Evolutionary conservation across 2,797 vertebrate species (phyloP), one percentile per base, ranked within the genome.

Genomic region (Leuciscus waleckii): DNA sequence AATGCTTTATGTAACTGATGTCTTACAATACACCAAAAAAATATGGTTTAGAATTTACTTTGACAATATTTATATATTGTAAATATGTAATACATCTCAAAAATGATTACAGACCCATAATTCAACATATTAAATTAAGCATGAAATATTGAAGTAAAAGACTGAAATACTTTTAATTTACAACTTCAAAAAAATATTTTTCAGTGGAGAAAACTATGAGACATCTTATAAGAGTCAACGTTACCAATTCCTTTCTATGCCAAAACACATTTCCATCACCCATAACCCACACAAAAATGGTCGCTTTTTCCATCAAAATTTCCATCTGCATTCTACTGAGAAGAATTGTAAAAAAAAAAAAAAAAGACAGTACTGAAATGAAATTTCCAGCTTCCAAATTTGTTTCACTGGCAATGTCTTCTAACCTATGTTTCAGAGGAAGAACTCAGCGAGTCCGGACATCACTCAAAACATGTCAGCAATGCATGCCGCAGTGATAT

Each of bases 391-490:
- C 7, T 68, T n/a, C n/a, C 61, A 11, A 54, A 63, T 41, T 49
- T 32, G n/a, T 26, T 54, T 67, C 13, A 54, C 68, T 13, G 37
- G 13, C n/a, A 51, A 74, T 21, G 0, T 39, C 17, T 46, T 4
- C 51, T 54, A 65, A 69, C n/a, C 32, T 41, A 8, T 14, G 58
- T 84, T 75, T 32, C 29, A 65, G 35, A 56, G 43, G 37, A 68
- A 76, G 49, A 54, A n/a, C 43, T 79, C 84, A 51, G 77, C 65
- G 74, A 81, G 75, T 83, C 43, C 7, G 35, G 58, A 76, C 37
- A 88, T 86, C 79, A 82, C 56, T 81, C 84, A 88, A 86, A 87
- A 75, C 83, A 82, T 89, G 89, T 90, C 86, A 88, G 54, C 86
- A 82, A 80, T 35, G 39, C 81, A 91, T 88, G 82, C 87, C 87